These are phyloP conservation scores for Rhizomys pruinosus DNA, from an alignment of 2,113 vertebrate genomes.

Conservation along the genomic window DNA sequence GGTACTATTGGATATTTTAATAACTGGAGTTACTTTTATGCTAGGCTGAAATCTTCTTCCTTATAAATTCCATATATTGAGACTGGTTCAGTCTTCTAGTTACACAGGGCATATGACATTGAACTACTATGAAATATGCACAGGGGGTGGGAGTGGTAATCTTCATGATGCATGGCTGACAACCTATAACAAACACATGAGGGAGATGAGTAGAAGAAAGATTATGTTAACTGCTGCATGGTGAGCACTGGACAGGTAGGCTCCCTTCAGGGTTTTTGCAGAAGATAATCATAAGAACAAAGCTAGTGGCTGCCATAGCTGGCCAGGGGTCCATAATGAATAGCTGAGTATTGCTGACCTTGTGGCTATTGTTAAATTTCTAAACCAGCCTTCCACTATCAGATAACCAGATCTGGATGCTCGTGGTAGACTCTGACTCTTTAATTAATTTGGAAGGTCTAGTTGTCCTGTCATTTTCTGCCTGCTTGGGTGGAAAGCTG, in stretches of 20 bases:
- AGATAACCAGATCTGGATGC: slow-evolving; percentile 95
- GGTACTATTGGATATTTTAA: neutral
- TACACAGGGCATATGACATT: slow-evolving; percentile 70
- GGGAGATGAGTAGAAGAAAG: neutral
- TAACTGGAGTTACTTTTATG: slow-evolving; percentile 2
- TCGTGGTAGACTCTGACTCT: slow-evolving; percentile 92
- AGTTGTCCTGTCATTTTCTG: slow-evolving; percentile 92
- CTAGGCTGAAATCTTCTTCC: slow-evolving; percentile 21
- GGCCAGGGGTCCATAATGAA: slow-evolving; percentile 93
- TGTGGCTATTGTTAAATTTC: slow-evolving; percentile 96
- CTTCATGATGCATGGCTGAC: neutral
- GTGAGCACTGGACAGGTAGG: slow-evolving; percentile 98
- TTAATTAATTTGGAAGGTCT: slow-evolving; percentile 88
- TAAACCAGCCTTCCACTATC: slow-evolving; percentile 94
- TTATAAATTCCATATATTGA: slow-evolving; percentile 21
- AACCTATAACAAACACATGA: neutral
- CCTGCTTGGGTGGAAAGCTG: slow-evolving; percentile 86
- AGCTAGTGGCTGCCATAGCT: slow-evolving; percentile 93
- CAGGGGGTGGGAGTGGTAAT: neutral
- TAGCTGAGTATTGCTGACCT: slow-evolving; percentile 94
- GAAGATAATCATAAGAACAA: slow-evolving; percentile 98
- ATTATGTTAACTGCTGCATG: slow-evolving; percentile 94
- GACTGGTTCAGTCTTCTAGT: neutral
- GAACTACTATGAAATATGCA: slow-evolving; percentile 34
- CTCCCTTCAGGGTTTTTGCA: slow-evolving; percentile 95